Conservation (phyloP, 2,797 vertebrate species). For the Gila robusta region DNA sequence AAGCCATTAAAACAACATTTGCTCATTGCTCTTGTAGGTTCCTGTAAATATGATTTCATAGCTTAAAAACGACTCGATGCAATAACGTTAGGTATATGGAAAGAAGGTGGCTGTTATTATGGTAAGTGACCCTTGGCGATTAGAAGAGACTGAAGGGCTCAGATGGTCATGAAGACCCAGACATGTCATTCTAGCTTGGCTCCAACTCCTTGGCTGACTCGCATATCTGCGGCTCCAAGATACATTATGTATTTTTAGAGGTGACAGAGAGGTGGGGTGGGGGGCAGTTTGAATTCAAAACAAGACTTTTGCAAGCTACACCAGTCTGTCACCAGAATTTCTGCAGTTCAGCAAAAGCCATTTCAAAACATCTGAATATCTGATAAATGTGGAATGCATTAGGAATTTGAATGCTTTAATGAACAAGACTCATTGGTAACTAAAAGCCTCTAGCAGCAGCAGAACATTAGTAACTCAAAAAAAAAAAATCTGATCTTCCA, state of each 20-base stretch:
- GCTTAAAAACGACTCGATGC: neutral
- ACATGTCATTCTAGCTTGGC: conserved; percentile 72
- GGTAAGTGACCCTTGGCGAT: conserved; percentile 22
- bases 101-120: neutral
- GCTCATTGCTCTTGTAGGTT: neutral
- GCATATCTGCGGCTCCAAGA: conserved; percentile 53
- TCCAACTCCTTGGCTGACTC: conserved; percentile 67
- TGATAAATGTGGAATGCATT: conserved; percentile 9
- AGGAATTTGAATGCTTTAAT: neutral
- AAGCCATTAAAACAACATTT: conserved; percentile 4
- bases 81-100: conserved; percentile 11
- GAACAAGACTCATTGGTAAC: neutral
- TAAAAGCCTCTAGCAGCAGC: neutral
- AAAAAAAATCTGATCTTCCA: neutral
- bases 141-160: conserved; percentile 50
- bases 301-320: conserved; percentile 27
- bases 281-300: conserved; percentile 15
- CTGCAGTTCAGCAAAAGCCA: conserved; percentile 8
- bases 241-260: conserved; percentile 64
- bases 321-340: neutral
- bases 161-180: conserved; percentile 55
- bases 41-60: conserved; percentile 10
- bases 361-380: conserved; percentile 4
- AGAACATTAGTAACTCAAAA: neutral
- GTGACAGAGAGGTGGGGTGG: conserved; percentile 17